Base-by-base conservation (phyloP, 2,113 vertebrate genomes). In the Brachionichthys hirsutus region DNA sequence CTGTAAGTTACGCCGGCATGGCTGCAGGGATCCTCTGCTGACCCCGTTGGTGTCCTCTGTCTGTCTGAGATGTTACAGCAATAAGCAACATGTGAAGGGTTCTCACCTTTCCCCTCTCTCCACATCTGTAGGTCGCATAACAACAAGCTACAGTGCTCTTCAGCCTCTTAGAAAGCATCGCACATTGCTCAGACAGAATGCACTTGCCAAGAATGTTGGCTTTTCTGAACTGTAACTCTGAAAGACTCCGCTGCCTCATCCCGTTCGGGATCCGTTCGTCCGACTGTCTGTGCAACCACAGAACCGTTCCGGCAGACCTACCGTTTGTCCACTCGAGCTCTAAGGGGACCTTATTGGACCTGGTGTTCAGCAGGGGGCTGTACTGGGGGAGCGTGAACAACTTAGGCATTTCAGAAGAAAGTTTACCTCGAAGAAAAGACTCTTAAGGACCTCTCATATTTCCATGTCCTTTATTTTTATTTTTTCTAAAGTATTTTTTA, bases 71-170 rank as follows among this genome's bases (percentile, higher is more conserved):
- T 62, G 53, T 73, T 20, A 15, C 41, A 13, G n/a, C 46, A 44
- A 18, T 52, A 61, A 67, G 35, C 2, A 6, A 69, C 53, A 43
- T 70, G 52, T 38, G 34, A 92, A 91, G 86, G 87, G 85, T 92
- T 89, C 90, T 94, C 91, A 95, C 92, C 91, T 93, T 84, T 93
- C 89, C 77, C 80, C 89, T 93, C 88, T 95, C 91, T 95, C 89
- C 93, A 81, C 92, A 91, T 88, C 93, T 93, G 84, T 94, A 98
- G 97, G 95, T 98, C 97, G 93, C 95, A 99, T 94, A 98, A 96
- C 95, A 98, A 99, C 95, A 98, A 98, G 92, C 95, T 96, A 88
- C 95, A 98, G 91, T 94, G 82, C 72, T 80, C 95, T 87, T 89
- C 95, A 91, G 92, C 94, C 92, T 95, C 95, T 92, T 99, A 97